Conservation (phyloP, 2,797 vertebrate species). For the Xenops minutus region DNA sequence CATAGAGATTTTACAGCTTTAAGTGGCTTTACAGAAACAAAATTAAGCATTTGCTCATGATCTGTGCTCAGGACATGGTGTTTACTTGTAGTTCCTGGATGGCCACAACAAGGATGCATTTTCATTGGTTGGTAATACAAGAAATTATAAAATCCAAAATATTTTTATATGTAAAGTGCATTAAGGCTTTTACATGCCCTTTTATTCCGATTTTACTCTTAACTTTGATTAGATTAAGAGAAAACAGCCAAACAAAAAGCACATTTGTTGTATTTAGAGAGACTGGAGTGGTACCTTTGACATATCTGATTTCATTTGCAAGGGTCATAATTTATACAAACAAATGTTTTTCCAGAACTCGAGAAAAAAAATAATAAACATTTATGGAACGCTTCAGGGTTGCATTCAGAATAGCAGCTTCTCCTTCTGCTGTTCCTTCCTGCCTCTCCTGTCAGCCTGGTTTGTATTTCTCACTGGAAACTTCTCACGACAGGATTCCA, state of each 20-base stretch:
- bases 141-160: neutral
- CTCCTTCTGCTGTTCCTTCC: neutral
- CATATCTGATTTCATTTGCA: neutral
- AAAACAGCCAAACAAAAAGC: neutral
- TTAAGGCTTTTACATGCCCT: neutral
- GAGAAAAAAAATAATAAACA: neutral
- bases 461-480: neutral
- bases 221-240: neutral
- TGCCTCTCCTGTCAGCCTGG: neutral
- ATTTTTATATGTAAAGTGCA: neutral
- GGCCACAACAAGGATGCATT: neutral
- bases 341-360: neutral
- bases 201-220: neutral
- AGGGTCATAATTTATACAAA: neutral
- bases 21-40: neutral
- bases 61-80: fast-evolving
- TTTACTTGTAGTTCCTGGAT: neutral
- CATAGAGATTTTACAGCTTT: neutral
- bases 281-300: neutral
- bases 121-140: neutral
- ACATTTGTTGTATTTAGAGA: neutral
- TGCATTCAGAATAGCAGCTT: neutral
- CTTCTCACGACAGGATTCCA: neutral
- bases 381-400: neutral
- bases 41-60: neutral